These are phyloP conservation scores for Melospiza georgiana DNA, from an alignment of 2,113 vertebrate genomes.

Conservation along the genomic window DNA sequence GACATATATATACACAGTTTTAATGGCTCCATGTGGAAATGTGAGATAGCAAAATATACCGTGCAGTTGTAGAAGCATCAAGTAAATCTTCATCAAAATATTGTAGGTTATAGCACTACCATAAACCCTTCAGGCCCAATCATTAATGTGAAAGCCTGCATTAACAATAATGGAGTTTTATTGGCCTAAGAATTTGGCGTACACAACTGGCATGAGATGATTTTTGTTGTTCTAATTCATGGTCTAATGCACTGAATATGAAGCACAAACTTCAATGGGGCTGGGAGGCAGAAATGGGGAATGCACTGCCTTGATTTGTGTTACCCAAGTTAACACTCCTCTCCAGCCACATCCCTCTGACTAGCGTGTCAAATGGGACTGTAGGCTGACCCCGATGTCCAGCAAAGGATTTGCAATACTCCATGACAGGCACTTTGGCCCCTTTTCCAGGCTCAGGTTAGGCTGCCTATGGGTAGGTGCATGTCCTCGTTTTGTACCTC, in stretches of 20 bases:
- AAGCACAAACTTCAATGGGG: neutral
- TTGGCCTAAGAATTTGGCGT: neutral
- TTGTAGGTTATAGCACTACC: neutral
- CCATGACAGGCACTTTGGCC: neutral
- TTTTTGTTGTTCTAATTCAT: neutral
- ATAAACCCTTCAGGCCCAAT: neutral
- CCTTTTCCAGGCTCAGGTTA: neutral
- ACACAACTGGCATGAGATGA: neutral
- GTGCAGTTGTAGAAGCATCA: neutral
- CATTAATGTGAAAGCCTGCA: neutral
- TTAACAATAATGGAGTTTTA: neutral
- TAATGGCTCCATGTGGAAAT: constrained; percentile 7
- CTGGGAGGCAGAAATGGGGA: neutral
- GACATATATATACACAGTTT: neutral
- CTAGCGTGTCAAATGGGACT: rapidly evolving
- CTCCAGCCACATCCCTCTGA: neutral
- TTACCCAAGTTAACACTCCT: neutral
- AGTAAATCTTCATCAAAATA: constrained; percentile 13
- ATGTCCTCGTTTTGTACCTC: neutral
- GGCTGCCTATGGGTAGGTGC: neutral
- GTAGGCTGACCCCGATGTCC: neutral
- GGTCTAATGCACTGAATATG: neutral
- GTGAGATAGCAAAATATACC: neutral
- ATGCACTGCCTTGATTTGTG: neutral
- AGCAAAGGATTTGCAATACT: neutral